Percentiles rank a stretch among this genome's conserved stretches.
Evolutionary conservation across 92 coral and sea anemone genomes (phyloP).

Genomic region (Parazoanthus swiftii): DNA sequence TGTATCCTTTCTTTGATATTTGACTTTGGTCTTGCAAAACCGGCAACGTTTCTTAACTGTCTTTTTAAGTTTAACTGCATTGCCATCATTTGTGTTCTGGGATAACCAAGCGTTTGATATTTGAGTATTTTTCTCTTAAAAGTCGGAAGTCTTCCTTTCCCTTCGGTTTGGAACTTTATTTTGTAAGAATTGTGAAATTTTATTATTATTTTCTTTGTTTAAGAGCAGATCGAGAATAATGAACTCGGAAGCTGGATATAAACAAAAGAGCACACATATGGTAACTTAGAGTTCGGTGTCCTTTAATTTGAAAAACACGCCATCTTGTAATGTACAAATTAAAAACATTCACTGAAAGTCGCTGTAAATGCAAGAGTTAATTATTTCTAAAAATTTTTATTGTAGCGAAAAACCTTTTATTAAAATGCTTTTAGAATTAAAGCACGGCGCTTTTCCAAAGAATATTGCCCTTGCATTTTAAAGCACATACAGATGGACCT

Average conservation of each 20-base stretch:
- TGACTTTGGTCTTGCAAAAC: not conserved
- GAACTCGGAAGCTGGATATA: not conserved
- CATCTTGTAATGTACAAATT: not conserved
- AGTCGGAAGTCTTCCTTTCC: not conserved
- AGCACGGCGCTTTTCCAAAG: not conserved
- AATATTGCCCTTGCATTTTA: not conserved
- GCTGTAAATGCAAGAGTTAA: not conserved
- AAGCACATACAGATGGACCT: too few relatives aligned
- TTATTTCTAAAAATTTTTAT: not conserved
- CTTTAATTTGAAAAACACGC: not conserved
- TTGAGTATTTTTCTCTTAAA: too few relatives aligned
- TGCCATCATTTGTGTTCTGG: not conserved
- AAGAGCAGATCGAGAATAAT: not conserved
- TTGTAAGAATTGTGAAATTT: not conserved
- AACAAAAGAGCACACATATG: not conserved
- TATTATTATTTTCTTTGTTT: too few relatives aligned
- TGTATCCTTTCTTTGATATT: too few relatives aligned
- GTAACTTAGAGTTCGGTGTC: not conserved
- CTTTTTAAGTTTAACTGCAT: too few relatives aligned
- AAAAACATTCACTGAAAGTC: not conserved
- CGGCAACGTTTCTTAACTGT: not conserved
- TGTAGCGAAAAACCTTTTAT: not conserved
- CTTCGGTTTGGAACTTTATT: not conserved
- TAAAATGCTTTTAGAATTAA: not conserved
- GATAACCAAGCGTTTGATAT: not conserved